These are phyloP conservation scores for Buathra laborator DNA, from an alignment of 2,888 invertebrate species.

Conservation along the genomic window DNA sequence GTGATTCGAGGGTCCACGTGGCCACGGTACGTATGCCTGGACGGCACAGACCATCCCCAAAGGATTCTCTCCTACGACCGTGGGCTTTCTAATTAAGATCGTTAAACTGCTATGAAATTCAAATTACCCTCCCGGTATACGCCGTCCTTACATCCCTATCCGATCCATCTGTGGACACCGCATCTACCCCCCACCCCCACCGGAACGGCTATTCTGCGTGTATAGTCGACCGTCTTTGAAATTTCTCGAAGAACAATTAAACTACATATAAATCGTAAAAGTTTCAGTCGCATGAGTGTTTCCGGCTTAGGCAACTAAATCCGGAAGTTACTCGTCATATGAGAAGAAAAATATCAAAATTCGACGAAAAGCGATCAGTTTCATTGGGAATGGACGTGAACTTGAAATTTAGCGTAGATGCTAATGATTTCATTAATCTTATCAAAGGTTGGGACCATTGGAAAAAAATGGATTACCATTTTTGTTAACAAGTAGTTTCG, in stretches of 20 bases:
- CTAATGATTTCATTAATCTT: too few relatives aligned
- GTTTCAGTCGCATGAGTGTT: not conserved
- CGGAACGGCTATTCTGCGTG: not conserved
- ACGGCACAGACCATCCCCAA: constrained; percentile 45
- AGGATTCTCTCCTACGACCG: constrained; percentile 68
- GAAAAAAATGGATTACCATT: too few relatives aligned
- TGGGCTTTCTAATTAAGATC: constrained; percentile 84
- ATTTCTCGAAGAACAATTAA: constrained; percentile 46
- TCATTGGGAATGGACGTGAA: too few relatives aligned
- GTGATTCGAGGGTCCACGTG: constrained; percentile 75
- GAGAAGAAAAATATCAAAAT: not conserved
- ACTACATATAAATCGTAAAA: constrained; percentile 27
- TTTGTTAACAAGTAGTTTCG: too few relatives aligned
- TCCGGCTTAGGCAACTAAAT: not conserved
- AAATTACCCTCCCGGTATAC: constrained; percentile 81
- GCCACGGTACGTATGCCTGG: constrained; percentile 37
- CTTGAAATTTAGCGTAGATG: not conserved
- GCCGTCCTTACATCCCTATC: constrained; percentile 75
- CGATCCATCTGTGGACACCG: constrained; percentile 74
- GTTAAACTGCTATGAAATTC: constrained; percentile 85
- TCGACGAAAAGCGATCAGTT: not conserved
- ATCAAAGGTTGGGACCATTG: too few relatives aligned
- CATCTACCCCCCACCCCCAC: not conserved
- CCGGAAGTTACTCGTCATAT: not conserved
- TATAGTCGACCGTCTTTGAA: constrained; percentile 32